Evolutionary conservation across 2,888 invertebrate species (phyloP).

Genomic region (Sussaba pulchella): DNA sequence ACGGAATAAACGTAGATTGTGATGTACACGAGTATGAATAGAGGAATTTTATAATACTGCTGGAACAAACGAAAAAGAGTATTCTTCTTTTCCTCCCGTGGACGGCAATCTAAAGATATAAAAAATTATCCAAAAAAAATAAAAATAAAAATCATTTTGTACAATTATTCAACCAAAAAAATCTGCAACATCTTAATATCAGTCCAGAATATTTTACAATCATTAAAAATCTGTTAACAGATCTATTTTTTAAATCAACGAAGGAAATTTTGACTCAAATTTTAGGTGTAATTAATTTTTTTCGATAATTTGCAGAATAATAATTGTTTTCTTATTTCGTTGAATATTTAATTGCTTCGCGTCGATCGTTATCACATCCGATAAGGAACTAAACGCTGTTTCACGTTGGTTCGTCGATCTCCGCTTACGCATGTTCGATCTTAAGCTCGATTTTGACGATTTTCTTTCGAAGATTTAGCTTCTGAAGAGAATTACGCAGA

Average conservation of each 20-base stretch:
- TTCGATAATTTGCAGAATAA: background rate
- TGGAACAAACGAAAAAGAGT: constrained; percentile 8
- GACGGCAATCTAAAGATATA: no score
- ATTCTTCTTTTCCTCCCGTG: background rate
- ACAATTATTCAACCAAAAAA: background rate
- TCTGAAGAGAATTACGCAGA: constrained; percentile 17
- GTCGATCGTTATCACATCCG: constrained; percentile 2
- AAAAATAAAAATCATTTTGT: background rate
- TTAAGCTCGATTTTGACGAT: background rate
- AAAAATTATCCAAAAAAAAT: no score
- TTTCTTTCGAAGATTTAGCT: constrained; percentile 28
- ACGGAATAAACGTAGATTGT: constrained; percentile 58
- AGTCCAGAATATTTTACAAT: background rate
- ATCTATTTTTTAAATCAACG: background rate
- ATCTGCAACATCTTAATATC: background rate
- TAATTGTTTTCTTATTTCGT: no score
- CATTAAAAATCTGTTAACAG: background rate
- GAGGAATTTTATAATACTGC: background rate
- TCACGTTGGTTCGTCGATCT: background rate
- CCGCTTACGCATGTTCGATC: background rate
- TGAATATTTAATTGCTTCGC: background rate
- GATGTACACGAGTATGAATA: background rate
- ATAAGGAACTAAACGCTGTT: no score
- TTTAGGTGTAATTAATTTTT: background rate
- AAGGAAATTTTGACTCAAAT: background rate